These are phyloP conservation scores for Helicoverpa assulta DNA, from an alignment of 2,888 invertebrate species.

Conservation along the genomic window DNA sequence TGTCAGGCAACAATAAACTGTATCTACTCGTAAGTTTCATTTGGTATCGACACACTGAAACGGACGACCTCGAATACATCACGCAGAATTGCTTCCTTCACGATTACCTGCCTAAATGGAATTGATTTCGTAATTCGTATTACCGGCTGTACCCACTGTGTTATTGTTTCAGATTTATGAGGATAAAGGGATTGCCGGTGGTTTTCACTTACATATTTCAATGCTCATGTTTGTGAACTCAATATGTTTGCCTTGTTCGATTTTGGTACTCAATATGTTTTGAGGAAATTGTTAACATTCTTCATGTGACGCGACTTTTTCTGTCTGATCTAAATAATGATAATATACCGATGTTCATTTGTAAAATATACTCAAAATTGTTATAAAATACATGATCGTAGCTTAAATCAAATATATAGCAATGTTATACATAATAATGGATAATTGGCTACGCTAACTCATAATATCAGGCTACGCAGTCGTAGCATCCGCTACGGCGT, in stretches of 20 bases:
- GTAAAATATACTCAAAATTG: too few relatives aligned
- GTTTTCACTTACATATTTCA: constrained; percentile 38
- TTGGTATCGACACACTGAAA: constrained; percentile 61
- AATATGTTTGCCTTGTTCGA: constrained; percentile 19
- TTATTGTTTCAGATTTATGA: constrained; percentile 55
- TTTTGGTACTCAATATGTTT: neutral
- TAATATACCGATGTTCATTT: too few relatives aligned
- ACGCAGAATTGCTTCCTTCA: constrained; percentile 63
- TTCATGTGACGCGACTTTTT: too few relatives aligned
- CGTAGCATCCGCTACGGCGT: constrained; percentile 13
- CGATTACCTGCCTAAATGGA: constrained; percentile 65
- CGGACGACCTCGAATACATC: constrained; percentile 55
- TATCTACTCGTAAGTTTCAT: constrained; percentile 60
- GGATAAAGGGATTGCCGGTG: constrained; percentile 43
- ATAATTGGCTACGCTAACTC: neutral
- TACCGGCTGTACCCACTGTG: constrained; percentile 52
- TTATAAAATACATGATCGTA: too few relatives aligned
- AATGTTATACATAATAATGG: too few relatives aligned
- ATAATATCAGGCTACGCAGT: neutral
- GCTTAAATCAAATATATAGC: too few relatives aligned
- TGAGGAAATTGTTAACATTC: too few relatives aligned
- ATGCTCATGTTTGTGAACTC: constrained; percentile 44
- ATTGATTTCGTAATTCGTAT: constrained; percentile 65
- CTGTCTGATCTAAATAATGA: too few relatives aligned
- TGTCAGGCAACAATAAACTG: constrained; percentile 68